These are phyloP conservation scores for Bolinopsis microptera DNA, from an alignment of 37 sponge, comb jelly and placozoan genomes.

Conservation along the genomic window DNA sequence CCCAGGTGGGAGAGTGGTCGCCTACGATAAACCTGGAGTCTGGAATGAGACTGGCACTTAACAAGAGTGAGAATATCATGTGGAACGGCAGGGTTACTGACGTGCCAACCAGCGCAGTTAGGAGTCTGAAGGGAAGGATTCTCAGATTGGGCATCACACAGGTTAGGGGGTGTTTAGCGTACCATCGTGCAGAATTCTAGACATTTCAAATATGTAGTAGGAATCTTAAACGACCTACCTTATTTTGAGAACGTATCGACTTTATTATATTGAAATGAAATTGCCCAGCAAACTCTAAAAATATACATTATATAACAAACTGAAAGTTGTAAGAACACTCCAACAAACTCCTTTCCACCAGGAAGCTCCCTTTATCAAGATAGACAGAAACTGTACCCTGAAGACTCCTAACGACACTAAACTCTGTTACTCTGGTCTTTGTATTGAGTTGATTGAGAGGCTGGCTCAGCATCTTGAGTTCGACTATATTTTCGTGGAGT, in stretches of 20 bases:
- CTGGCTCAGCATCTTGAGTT: conserved; percentile 28
- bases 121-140: neutral
- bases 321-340: too few relatives aligned
- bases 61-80: neutral
- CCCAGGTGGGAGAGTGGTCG: conserved; percentile 4
- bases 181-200: too few relatives aligned
- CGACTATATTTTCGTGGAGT: conserved; percentile 38
- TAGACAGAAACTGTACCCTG: neutral
- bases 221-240: too few relatives aligned
- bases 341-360: neutral
- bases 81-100: neutral
- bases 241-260: too few relatives aligned
- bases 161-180: too few relatives aligned
- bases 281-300: too few relatives aligned
- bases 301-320: too few relatives aligned
- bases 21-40: neutral
- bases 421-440: conserved; percentile 53
- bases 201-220: too few relatives aligned
- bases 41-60: neutral
- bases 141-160: conserved; percentile 1
- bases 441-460: conserved; percentile 43
- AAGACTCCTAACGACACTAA: neutral
- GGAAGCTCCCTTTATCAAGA: conserved; percentile 30
- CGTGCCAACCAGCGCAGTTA: neutral
- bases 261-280: too few relatives aligned